A percentile compares a stretch with the other conserved stretches of the same genome.
Evolutionary conservation across 1,140 invertebrate genomes (phyloP).

Genomic region (Dufourea novaeangliae): DNA sequence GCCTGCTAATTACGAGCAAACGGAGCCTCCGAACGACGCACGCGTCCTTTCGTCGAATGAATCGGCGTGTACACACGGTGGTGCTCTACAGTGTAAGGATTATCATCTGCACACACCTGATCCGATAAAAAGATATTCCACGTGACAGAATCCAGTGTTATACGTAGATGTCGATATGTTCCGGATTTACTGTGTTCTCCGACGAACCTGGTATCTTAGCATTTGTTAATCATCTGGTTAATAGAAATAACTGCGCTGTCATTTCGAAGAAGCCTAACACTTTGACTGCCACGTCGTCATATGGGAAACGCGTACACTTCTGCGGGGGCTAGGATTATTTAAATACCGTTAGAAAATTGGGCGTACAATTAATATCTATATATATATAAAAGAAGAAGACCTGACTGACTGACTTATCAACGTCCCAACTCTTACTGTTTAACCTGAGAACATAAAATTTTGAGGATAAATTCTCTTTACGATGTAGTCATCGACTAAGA

Average conservation of each 20-base stretch:
- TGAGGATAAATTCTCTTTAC: too few species aligned
- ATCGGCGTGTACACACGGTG: background rate
- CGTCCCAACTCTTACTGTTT: too few species aligned
- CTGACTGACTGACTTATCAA: too few species aligned
- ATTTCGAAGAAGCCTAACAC: background rate
- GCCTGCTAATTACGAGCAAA: constrained; percentile 8
- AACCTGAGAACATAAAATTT: too few species aligned
- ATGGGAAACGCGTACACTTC: too few species aligned
- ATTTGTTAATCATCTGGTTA: background rate
- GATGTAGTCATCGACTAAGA: too few species aligned
- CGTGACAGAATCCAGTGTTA: background rate
- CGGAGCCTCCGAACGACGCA: background rate
- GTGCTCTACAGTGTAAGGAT: background rate
- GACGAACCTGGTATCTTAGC: background rate
- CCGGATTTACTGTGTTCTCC: background rate
- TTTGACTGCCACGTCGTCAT: too few species aligned
- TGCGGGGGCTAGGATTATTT: too few species aligned
- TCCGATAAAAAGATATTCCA: background rate
- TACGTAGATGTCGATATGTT: background rate
- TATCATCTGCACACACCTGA: background rate
- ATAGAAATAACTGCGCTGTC: background rate
- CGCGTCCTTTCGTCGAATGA: background rate
- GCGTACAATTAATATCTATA: too few species aligned
- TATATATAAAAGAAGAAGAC: too few species aligned
- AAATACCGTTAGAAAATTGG: too few species aligned